phyloP scores from a whole-genome alignment of 1,140 invertebrate species.

The Drosophila pectinifera region DNA sequence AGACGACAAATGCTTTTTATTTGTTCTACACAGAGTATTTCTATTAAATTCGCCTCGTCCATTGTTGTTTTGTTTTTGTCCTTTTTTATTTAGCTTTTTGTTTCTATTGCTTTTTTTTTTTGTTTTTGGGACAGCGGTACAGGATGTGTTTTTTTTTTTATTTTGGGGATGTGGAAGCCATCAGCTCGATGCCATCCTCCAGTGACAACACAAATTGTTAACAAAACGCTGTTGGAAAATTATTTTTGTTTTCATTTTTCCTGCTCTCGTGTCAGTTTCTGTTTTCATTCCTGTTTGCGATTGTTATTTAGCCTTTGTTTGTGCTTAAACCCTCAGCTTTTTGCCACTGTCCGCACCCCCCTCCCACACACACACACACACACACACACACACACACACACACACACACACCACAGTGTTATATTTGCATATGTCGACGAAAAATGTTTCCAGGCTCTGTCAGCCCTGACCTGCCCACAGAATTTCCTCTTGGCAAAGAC shows the following conservation, averaged over 20 bases:
- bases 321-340: constrained; percentile 19
- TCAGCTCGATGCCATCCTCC: constrained; percentile 17
- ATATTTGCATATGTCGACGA: constrained; percentile 20
- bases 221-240: constrained; percentile 51
- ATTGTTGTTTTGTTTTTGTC: constrained; percentile 40
- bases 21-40: constrained; percentile 66
- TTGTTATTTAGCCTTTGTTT: constrained; percentile 41
- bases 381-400: too few species aligned
- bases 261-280: constrained; percentile 18
- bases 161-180: constrained; percentile 3
- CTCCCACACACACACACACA: neutral
- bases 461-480: neutral
- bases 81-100: constrained; percentile 23
- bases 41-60: constrained; percentile 64
- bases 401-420: too few species aligned
- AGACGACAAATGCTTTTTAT: constrained; percentile 76
- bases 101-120: constrained; percentile 25
- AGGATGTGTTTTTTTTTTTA: constrained; percentile 5
- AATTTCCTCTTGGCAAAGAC: too few species aligned
- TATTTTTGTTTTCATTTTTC: constrained; percentile 39
- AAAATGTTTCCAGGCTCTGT: constrained; percentile 1
- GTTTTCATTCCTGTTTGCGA: constrained; percentile 31
- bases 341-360: neutral
- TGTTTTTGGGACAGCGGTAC: constrained; percentile 23
- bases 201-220: constrained; percentile 63